Base-by-base conservation (phyloP, 1,140 invertebrate species). In the Macrosteles quadrilineatus region DNA sequence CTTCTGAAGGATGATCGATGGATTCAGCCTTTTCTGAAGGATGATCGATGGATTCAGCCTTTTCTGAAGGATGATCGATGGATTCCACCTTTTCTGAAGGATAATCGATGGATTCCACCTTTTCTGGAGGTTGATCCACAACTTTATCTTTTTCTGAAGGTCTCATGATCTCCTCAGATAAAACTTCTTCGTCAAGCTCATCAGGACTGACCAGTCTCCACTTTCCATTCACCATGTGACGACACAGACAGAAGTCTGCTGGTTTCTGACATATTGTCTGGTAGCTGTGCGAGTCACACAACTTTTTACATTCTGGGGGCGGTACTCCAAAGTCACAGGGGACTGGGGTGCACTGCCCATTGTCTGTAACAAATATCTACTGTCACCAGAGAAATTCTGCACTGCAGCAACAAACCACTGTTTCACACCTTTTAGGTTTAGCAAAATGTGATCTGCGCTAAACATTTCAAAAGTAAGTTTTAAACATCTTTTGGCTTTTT, bases 301-400 rank as follows among this genome's bases (percentile, higher is more conserved):
- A 17, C 1, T 9, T 19, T 4, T 29, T 66, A 43, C 63, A 66
- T 21, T 66, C 17, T 9, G 11, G 17, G 6, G 63, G 63, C 19
- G 63, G 63, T 1, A 43, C 23, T 11, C 63, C 63, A 1, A 66
- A 1, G 3, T 66, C 40, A 21, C 63, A 66, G 12, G 19, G n/a
- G n/a, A 66, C 45, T 9, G 63, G 63, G 2, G 45, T 25, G 45
- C 63, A 66, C 27, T 45, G 17, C 2, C 63, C 63, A 45, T 40
- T 45, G 36, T 66, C 63, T 66, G 63, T 6, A 63, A 63, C 55
- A 59, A 59, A 59, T 9, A 59, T 23, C 6, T 4, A 21, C 47
- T 11, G n/a, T 50, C 21, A 50, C 47, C 6, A 40, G 6, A 6
- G 6, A 40, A 40, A 40, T 40, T 40, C 6, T 40, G 36, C 17